Base-by-base conservation (phyloP, 2,797 vertebrate species). In the Microctenopoma lineatum region DNA sequence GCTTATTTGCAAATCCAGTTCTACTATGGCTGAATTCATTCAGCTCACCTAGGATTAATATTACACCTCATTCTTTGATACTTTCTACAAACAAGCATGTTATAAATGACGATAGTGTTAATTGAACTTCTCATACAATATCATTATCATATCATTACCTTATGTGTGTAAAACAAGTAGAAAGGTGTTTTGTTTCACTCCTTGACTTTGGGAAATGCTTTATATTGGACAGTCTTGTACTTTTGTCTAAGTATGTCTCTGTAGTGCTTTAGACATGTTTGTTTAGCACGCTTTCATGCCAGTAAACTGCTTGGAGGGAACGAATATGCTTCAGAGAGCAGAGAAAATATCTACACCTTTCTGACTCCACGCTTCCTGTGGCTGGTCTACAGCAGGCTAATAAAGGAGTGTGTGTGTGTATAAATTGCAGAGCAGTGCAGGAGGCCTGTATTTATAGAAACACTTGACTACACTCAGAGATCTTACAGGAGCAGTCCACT, bases 371-470 rank as follows among this genome's bases (percentile, higher is more conserved):
- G 65, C 44, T 58, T 70, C 59, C 50, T 59, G 42, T 70, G 74
- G 74, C 70, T 73, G 59, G 46, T 63, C 53, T 59, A 87, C 84
- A 83, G 79, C 74, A 87, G 78, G 75, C 80, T 70, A 29, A 54
- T 77, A 34, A 42, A 45, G 79, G 63, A 66, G 57, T 74, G 65
- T 63, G 42, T 62, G 61, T 80, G 41, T 73, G 58, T 84, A 70
- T 89, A 83, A 87, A 88, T 88, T 89, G 84, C 78, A 81, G 83
- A 73, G 84, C 86, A 83, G 86, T 83, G 86, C 84, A 84, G 70
- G 81, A 90, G 84, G 81, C 76, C 81, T 85, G 70, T 91, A 92
- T 92, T 92, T 92, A 92, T 92, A 92, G 91, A 86, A 92, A 85
- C 89, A 92, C 90, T 92, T 90, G 84, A 89, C 87, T 86, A 74